phyloP scores from a whole-genome alignment of 2,113 vertebrate genomes.

The Heterocephalus glaber region DNA sequence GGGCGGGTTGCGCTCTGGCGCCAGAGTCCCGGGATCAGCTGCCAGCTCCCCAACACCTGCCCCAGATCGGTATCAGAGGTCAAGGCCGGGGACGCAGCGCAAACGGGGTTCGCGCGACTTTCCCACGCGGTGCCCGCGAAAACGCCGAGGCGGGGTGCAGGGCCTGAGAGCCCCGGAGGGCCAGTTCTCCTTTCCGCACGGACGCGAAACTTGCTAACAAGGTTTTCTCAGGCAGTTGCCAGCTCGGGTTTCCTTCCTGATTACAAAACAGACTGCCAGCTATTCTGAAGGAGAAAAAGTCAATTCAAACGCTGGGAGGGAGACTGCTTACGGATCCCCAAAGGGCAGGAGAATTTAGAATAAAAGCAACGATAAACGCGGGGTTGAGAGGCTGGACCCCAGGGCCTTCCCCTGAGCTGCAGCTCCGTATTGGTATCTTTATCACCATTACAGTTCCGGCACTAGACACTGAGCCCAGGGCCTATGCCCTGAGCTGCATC shows the following conservation, averaged over 20 bases:
- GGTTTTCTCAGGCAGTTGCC: constrained; percentile 79
- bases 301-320: background rate
- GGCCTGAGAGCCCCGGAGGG: background rate
- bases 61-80: constrained; percentile 46
- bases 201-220: constrained; percentile 81
- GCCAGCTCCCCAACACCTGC: background rate
- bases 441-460: no score
- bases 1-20: no score
- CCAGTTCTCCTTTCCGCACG: constrained; percentile 79
- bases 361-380: background rate
- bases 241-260: constrained; percentile 75
- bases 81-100: background rate
- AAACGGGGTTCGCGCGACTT: constrained; percentile 71
- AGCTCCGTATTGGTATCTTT: no score
- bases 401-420: background rate
- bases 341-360: background rate
- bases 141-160: constrained; percentile 62
- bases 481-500: no score
- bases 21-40: background rate
- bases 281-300: constrained; percentile 55
- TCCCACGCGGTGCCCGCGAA: constrained; percentile 74
- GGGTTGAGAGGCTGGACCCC: background rate
- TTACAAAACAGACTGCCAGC: constrained; percentile 68
- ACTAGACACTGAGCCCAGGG: no score
- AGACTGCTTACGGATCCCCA: constrained; percentile 1